Percentiles rank a stretch among this genome's conserved stretches.
phyloP scores from a whole-genome alignment of 1,140 invertebrate species.

The Dinoponera quadriceps region DNA sequence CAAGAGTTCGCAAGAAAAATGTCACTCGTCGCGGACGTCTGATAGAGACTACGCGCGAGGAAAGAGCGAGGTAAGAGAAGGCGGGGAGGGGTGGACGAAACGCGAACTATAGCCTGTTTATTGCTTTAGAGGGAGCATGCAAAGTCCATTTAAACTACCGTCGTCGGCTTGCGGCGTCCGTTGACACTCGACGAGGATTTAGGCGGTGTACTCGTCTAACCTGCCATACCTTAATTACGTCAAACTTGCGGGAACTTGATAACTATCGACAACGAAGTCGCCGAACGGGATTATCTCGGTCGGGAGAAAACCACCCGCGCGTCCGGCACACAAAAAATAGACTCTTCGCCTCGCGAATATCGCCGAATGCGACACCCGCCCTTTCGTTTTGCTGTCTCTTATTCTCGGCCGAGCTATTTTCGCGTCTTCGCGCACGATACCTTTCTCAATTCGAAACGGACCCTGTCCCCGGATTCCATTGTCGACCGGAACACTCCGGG shows the following conservation, averaged over 20 bases:
- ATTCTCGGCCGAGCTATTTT: neutral
- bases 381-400: neutral
- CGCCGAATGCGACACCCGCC: neutral
- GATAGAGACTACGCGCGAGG: neutral
- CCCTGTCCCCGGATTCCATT: too few relatives aligned
- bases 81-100: slow-evolving; percentile 20
- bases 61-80: too few relatives aligned
- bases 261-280: slow-evolving; percentile 38
- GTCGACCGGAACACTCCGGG: too few relatives aligned
- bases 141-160: slow-evolving; percentile 55
- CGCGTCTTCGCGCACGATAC: neutral
- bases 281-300: slow-evolving; percentile 34
- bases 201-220: slow-evolving; percentile 10
- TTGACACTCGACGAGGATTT: slow-evolving; percentile 49
- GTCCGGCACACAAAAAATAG: slow-evolving; percentile 4
- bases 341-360: neutral
- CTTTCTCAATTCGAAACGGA: too few relatives aligned
- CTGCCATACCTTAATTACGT: slow-evolving; percentile 47
- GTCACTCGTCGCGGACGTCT: slow-evolving; percentile 1
- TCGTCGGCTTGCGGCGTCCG: neutral
- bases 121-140: slow-evolving; percentile 43
- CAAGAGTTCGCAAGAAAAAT: slow-evolving; percentile 43
- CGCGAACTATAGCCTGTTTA: slow-evolving; percentile 32
- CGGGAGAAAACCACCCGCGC: neutral
- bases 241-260: slow-evolving; percentile 40